phyloP scores from a whole-genome alignment of 2,113 vertebrate genomes.

The Colaptes auratus region DNA sequence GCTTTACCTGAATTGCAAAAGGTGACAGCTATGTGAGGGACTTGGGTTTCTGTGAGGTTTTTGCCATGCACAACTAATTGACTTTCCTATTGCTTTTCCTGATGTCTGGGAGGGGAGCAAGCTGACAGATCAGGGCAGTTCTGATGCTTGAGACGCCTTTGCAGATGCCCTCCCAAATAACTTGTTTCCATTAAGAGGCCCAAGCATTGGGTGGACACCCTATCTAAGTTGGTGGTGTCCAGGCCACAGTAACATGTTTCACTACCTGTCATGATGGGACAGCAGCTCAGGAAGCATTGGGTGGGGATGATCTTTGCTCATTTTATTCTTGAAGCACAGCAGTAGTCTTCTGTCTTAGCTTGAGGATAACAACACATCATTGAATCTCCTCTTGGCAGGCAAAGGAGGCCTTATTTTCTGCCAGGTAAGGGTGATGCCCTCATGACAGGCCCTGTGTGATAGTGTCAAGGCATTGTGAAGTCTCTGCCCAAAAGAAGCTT shows the following conservation, averaged over 20 bases:
- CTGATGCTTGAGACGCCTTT: not conserved
- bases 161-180: not conserved
- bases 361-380: not conserved
- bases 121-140: not conserved
- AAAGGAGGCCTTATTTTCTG: not conserved
- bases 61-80: not conserved
- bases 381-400: not conserved
- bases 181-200: rapidly evolving
- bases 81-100: not conserved
- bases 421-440: too few relatives aligned
- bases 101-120: not conserved
- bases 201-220: not conserved
- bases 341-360: not conserved
- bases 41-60: not conserved
- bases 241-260: not conserved
- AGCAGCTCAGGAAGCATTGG: not conserved
- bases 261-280: not conserved
- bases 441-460: not conserved
- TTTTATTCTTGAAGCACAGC: not conserved
- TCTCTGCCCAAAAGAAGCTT: not conserved
- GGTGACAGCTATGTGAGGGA: not conserved
- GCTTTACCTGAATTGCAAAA: not conserved
- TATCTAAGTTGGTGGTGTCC: not conserved
- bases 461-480: not conserved
- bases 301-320: not conserved